Evolutionary conservation across 1,140 invertebrate genomes (phyloP).

Genomic region (silkworm (Bombyx mori)): ASM3026992v2 NC_085117.1:16544001-16544500

Average conservation of each 20-base stretch:
- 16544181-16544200: slow-evolving; percentile 28
- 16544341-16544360: too few relatives aligned
- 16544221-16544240: slow-evolving; percentile 23
- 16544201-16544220: slow-evolving; percentile 24
- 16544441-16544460: too few relatives aligned
- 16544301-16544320: too few relatives aligned
- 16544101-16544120: slow-evolving; percentile 52
- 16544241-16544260: slow-evolving; percentile 3
- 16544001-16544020: slow-evolving; percentile 37
- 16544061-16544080: slow-evolving; percentile 58
- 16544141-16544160: slow-evolving; percentile 28
- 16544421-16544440: too few relatives aligned
- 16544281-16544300: too few relatives aligned
- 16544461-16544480: too few relatives aligned
- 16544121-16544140: slow-evolving; percentile 41
- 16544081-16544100: slow-evolving; percentile 64
- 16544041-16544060: slow-evolving; percentile 53
- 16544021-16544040: slow-evolving; percentile 37
- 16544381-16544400: too few relatives aligned
- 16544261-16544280: too few relatives aligned
- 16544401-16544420: too few relatives aligned
- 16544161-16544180: slow-evolving; percentile 1
- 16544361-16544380: too few relatives aligned
- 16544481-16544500: too few relatives aligned
- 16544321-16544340: too few relatives aligned